Evolutionary conservation across 1,140 invertebrate species (phyloP), one percentile per base, ranked within the genome.

Genomic region (Zaprionus gabonicus): DNA sequence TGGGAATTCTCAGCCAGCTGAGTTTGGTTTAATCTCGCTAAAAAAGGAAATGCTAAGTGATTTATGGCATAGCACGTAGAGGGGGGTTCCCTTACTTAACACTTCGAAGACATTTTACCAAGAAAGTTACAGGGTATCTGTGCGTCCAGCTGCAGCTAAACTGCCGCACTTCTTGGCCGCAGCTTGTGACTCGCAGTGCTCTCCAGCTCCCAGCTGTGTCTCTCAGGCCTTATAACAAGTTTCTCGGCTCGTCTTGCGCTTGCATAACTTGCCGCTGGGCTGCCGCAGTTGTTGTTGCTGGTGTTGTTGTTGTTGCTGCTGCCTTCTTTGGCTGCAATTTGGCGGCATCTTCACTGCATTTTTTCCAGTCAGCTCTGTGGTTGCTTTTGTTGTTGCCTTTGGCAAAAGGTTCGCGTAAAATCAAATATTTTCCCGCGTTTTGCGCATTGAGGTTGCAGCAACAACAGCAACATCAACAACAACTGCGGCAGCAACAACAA

Each of bases 381-480:
- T 53, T 71, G 62, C 58, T 71, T 27, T 68, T 81, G 62, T 67
- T 70, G 71, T 66, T 75, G 71, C 53, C 66, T 51, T 17, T 68
- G 76, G 58, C 71, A 75, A 80, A 78, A 75, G 71, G 77, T 84
- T 87, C 62, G 70, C 85, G 53, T 49, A 90, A 70, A 80, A 71
- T 71, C 68, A 71, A 85, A 85, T 85, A 85, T 88, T 68, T 91
- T 91, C 90, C 85, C 90, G 90, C 85, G 90, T 82, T 85, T 81
- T 81, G 69, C 59, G 59, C 77, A 60, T 80, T 76, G 49, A 28
- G 65, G 70, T 78, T 84, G 80, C 84, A 70, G 86, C 77, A 83
- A 46, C 60, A 34, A 49, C 56, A 58, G 17, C 46, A 23, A 71
- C 84, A 70, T 80, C 77, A 80, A 20, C 60, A 34, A 23, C 56